These are phyloP conservation scores for Drosophila triauraria DNA, from an alignment of 1,140 invertebrate genomes.

Conservation along the genomic window DNA sequence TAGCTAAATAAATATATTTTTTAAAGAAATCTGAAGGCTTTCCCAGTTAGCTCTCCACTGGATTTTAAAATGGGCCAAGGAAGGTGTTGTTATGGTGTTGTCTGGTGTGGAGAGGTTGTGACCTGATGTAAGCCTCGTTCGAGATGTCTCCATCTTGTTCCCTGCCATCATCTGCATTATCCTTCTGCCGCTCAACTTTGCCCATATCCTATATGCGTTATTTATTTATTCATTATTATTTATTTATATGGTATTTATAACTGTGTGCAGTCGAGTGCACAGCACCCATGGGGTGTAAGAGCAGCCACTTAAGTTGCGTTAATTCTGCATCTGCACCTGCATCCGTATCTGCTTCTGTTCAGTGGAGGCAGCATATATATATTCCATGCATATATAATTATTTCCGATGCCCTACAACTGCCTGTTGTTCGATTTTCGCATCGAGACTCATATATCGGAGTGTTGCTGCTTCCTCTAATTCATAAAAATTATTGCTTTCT, in stretches of 20 bases:
- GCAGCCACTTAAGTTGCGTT: conserved; percentile 65
- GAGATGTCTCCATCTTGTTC: conserved; percentile 38
- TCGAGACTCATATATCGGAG: conserved; percentile 45
- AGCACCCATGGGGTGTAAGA: conserved; percentile 79
- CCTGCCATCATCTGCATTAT: conserved; percentile 12
- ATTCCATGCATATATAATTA: conserved; percentile 42
- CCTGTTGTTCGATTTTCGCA: conserved; percentile 23
- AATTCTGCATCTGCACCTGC: conserved; percentile 29
- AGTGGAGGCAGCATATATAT: conserved; percentile 33
- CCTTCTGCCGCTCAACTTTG: conserved; percentile 1
- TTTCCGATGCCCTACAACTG: conserved; percentile 60
- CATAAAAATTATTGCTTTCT: conserved; percentile 81
- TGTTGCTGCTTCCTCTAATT: conserved; percentile 45
- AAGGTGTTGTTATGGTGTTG: conserved; percentile 19
- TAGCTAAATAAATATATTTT: neutral
- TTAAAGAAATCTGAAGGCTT: neutral
- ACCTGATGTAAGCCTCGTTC: conserved; percentile 36
- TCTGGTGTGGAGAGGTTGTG: conserved; percentile 25
- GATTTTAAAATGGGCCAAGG: conserved; percentile 6
- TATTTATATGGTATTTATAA: conserved; percentile 50
- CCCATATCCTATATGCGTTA: conserved; percentile 37
- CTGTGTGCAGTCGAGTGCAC: conserved; percentile 67
- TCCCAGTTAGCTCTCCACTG: conserved; percentile 29
- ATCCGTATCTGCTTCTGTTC: conserved; percentile 22
- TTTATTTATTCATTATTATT: conserved; percentile 25